phyloP scores from a whole-genome alignment of 2,797 vertebrate species.

The Babyrousa celebensis region DNA sequence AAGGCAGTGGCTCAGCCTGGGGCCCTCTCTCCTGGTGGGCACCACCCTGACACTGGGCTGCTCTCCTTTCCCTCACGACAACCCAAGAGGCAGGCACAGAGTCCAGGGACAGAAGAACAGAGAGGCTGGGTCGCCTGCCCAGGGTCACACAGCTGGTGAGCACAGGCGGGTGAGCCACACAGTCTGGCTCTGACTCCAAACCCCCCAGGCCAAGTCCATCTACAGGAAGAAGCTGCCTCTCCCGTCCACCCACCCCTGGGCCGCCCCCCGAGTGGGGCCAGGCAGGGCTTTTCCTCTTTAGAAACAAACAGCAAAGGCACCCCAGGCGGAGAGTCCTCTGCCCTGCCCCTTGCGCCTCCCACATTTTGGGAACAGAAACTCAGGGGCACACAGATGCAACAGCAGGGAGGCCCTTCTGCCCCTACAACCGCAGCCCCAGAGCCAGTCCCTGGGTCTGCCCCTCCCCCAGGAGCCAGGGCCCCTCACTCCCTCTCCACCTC shows the following conservation, averaged over 20 bases:
- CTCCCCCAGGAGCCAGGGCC: not conserved
- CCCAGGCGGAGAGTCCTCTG: not conserved
- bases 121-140: not conserved
- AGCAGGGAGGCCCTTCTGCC: not conserved
- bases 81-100: not conserved
- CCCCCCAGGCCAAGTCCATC: not conserved
- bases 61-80: accelerated
- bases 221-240: not conserved
- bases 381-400: not conserved
- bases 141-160: not conserved
- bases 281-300: not conserved
- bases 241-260: accelerated
- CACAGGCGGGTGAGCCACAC: not conserved
- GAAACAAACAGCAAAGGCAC: not conserved
- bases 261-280: too few species aligned
- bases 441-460: accelerated
- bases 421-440: not conserved
- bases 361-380: not conserved
- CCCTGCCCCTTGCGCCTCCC: accelerated
- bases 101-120: not conserved
- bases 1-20: too few species aligned
- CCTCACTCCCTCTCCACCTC: accelerated
- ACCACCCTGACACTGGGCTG: accelerated
- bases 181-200: not conserved
- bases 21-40: not conserved